Conservation (phyloP, 2,113 vertebrate species). For the Microtus ochrogaster region DNA sequence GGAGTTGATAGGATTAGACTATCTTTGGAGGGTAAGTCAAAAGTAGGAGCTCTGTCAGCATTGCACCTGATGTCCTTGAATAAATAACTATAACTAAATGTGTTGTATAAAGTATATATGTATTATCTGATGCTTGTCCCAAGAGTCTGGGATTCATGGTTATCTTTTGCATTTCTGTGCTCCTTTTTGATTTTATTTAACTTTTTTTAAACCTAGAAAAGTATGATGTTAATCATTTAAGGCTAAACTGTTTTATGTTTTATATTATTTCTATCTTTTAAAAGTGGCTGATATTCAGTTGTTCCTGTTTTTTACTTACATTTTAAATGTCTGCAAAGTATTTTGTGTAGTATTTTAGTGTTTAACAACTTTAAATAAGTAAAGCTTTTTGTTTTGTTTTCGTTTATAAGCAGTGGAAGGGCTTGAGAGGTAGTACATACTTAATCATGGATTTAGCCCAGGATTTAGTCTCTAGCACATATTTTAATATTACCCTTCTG, state of each 20-base stretch:
- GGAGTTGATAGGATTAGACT: slow-evolving; percentile 99
- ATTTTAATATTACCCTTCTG: background rate
- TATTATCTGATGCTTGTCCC: slow-evolving; percentile 28
- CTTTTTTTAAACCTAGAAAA: background rate
- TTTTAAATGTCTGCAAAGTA: background rate
- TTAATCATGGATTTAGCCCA: background rate
- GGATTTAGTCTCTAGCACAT: background rate
- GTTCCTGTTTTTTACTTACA: background rate
- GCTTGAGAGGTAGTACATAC: background rate
- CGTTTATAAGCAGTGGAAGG: background rate
- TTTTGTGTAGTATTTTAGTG: background rate
- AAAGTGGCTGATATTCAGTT: background rate
- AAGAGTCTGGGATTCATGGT: slow-evolving; percentile 6
- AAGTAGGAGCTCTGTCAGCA: slow-evolving; percentile 59
- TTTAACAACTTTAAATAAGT: slow-evolving; percentile 29
- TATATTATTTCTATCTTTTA: background rate
- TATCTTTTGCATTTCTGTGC: background rate
- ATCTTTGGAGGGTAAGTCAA: slow-evolving; percentile 98
- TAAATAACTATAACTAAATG: background rate
- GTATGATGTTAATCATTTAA: slow-evolving; percentile 34
- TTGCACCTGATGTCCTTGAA: background rate
- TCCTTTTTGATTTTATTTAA: background rate
- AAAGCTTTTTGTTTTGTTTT: background rate
- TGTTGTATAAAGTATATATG: background rate
- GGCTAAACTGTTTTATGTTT: background rate